phyloP scores from a whole-genome alignment of 2,888 invertebrate genomes.

The Thymelicus sylvestris region DNA sequence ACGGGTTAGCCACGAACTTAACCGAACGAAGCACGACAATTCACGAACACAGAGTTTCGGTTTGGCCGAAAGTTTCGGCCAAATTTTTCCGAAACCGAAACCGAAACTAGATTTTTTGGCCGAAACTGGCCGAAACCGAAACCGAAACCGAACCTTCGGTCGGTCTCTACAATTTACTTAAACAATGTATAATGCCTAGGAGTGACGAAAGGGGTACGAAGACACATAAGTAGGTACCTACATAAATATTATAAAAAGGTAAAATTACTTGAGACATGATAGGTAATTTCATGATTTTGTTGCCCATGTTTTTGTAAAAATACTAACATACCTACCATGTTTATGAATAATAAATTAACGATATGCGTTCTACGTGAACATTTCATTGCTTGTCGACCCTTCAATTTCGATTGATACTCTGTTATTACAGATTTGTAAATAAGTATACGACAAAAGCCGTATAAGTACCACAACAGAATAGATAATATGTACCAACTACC shows the following conservation, averaged over 20 bases:
- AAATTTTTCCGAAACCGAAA: too few species aligned
- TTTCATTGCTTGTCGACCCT: slow-evolving; percentile 43
- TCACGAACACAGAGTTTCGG: too few species aligned
- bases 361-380: slow-evolving; percentile 45
- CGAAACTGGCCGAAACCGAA: too few species aligned
- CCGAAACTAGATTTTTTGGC: too few species aligned
- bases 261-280: slow-evolving; percentile 12
- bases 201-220: too few species aligned
- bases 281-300: slow-evolving; percentile 18
- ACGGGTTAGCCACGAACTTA: too few species aligned
- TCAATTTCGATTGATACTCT: slow-evolving; percentile 19
- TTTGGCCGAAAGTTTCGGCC: too few species aligned
- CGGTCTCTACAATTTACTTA: too few species aligned
- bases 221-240: not conserved
- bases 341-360: slow-evolving; percentile 71
- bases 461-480: not conserved
- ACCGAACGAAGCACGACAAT: too few species aligned
- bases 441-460: slow-evolving; percentile 1
- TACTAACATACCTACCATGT: not conserved
- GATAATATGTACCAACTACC: not conserved
- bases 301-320: slow-evolving; percentile 12
- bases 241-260: not conserved
- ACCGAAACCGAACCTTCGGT: too few species aligned
- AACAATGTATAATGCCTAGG: too few species aligned
- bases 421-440: slow-evolving; percentile 24